phyloP scores from a whole-genome alignment of 2,113 vertebrate genomes.

The Siniperca chuatsi region DNA sequence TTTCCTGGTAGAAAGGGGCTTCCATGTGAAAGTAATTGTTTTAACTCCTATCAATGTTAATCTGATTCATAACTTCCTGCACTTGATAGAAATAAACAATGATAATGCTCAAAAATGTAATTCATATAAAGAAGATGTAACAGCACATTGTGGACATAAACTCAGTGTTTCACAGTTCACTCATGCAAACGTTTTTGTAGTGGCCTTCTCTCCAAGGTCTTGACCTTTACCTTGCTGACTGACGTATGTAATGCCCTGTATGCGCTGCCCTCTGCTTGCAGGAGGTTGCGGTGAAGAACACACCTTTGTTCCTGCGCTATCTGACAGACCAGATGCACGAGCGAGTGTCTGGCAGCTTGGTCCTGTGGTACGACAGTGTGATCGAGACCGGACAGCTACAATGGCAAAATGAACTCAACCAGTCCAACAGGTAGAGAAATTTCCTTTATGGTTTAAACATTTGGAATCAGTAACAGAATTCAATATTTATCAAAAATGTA shows the following conservation, averaged over 20 bases:
- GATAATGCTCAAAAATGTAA: no score
- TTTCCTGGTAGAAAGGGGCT: no score
- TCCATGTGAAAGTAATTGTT: no score
- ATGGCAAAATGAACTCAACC: slow-evolving; percentile 96
- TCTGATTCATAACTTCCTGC: no score
- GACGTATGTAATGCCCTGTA: neutral
- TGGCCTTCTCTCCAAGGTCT: neutral
- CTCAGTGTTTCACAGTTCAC: no score
- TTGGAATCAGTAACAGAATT: neutral
- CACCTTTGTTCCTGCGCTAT: slow-evolving; percentile 86
- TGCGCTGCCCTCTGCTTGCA: slow-evolving; percentile 24
- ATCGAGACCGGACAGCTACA: slow-evolving; percentile 82
- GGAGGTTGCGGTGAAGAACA: slow-evolving; percentile 83
- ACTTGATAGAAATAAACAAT: no score
- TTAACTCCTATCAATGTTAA: no score
- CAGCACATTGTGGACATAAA: no score
- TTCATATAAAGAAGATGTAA: no score
- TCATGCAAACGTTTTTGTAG: no score
- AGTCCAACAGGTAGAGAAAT: slow-evolving; percentile 86
- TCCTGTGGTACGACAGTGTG: slow-evolving; percentile 97
- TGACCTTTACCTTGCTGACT: neutral
- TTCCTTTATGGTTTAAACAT: neutral
- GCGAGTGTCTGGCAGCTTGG: slow-evolving; percentile 83
- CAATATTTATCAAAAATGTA: neutral
- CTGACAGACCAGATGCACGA: slow-evolving; percentile 87